A percentile compares a stretch with the other conserved stretches of the same genome.
Evolutionary conservation across 1,140 invertebrate genomes (phyloP).

Genomic region (Drosophila nebulosa): DNA sequence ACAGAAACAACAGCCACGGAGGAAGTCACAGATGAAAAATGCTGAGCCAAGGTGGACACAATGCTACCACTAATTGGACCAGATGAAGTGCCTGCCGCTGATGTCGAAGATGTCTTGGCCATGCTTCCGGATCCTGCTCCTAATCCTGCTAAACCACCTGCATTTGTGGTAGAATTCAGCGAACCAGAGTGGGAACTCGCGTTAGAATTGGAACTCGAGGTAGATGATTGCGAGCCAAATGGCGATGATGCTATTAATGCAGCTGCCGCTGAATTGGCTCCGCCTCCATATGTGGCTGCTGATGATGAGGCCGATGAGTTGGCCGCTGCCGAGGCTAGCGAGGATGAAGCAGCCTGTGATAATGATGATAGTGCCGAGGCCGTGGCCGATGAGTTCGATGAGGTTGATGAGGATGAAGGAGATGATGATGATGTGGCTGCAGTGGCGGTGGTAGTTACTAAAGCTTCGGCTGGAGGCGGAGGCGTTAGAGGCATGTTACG

Average conservation of each 20-base stretch:
- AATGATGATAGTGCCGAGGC: slow-evolving; percentile 64
- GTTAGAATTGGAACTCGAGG: slow-evolving; percentile 21
- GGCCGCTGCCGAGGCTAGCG: slow-evolving; percentile 47
- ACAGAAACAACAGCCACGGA: slow-evolving; percentile 24
- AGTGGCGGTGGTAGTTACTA: slow-evolving; percentile 5
- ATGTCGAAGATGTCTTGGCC: slow-evolving; percentile 27
- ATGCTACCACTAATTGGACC: slow-evolving; percentile 31
- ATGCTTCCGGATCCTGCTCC: background rate
- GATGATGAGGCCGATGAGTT: slow-evolving; percentile 56
- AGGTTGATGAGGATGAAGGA: slow-evolving; percentile 68
- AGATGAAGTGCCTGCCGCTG: slow-evolving; percentile 11
- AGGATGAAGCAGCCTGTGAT: slow-evolving; percentile 55
- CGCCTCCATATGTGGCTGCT: slow-evolving; percentile 61
- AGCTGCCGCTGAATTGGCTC: slow-evolving; percentile 61
- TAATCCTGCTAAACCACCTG: background rate
- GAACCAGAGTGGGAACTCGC: slow-evolving; percentile 35
- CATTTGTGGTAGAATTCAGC: slow-evolving; percentile 37
- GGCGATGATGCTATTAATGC: slow-evolving; percentile 59
- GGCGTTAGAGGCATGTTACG: slow-evolving; percentile 72
- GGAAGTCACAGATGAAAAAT: slow-evolving; percentile 63
- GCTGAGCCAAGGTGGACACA: slow-evolving; percentile 73
- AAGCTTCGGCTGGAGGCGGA: slow-evolving; percentile 54
- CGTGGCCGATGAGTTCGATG: slow-evolving; percentile 66
- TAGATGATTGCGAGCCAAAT: slow-evolving; percentile 61
- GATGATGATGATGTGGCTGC: slow-evolving; percentile 58